Conservation (phyloP, 2,888 invertebrate species). For the Ochropleura leucogaster region DNA sequence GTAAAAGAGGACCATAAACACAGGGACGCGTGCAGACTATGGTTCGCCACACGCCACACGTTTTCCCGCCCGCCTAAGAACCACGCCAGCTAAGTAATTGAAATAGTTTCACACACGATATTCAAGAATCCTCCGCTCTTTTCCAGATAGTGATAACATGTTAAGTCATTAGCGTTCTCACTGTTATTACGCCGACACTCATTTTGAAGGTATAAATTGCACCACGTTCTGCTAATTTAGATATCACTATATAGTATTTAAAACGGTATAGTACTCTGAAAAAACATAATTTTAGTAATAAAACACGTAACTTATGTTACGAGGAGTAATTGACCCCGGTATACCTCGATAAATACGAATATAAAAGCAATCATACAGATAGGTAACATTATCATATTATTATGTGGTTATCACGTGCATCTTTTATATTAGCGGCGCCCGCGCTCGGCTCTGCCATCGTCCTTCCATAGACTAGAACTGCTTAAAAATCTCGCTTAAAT, state of each 20-base stretch:
- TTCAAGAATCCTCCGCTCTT: conserved; percentile 39
- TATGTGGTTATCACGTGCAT: conserved; percentile 30
- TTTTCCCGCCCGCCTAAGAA: conserved; percentile 71
- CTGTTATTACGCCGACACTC: conserved; percentile 61
- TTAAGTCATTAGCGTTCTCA: conserved; percentile 68
- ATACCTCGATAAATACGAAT: conserved; percentile 60
- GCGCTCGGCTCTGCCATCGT: neutral
- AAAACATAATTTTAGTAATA: conserved; percentile 73
- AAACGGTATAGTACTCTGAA: conserved; percentile 71
- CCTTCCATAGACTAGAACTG: conserved; percentile 3
- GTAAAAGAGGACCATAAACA: conserved; percentile 6
- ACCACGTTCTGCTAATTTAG: conserved; percentile 68
- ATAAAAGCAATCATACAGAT: conserved; percentile 59
- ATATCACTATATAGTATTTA: conserved; percentile 71
- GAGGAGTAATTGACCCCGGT: conserved; percentile 67
- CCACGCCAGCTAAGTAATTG: conserved; percentile 39
- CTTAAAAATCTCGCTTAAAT: neutral
- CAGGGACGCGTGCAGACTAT: conserved; percentile 59
- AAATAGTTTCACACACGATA: conserved; percentile 53
- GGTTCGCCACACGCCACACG: conserved; percentile 43
- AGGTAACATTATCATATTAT: conserved; percentile 34
- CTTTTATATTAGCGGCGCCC: conserved; percentile 41
- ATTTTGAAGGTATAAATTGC: conserved; percentile 63
- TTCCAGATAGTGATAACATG: conserved; percentile 52
- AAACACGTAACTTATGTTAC: conserved; percentile 69